A percentile compares a stretch with the other conserved stretches of the same genome.
phyloP scores from a whole-genome alignment of 2,797 vertebrate species.

The Acrossocheilus fasciatus region DNA sequence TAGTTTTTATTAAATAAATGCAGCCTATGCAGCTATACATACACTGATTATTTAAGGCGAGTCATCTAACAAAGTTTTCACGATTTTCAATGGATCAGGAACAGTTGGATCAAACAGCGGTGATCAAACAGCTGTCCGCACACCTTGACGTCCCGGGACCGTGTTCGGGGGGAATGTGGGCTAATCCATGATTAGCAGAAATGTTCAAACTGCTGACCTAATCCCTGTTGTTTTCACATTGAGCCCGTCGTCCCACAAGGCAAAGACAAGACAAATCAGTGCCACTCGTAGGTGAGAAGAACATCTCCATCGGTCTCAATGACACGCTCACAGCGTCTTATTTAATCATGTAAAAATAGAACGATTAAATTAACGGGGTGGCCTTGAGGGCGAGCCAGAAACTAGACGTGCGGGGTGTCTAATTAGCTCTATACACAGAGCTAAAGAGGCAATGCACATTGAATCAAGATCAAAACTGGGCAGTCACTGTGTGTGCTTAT shows the following conservation, averaged over 20 bases:
- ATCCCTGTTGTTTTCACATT: conserved; percentile 76
- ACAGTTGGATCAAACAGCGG: conserved; percentile 62
- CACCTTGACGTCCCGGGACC: conserved; percentile 63
- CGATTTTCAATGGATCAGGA: background rate
- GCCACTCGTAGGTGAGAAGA: conserved; percentile 49
- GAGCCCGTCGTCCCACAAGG: conserved; percentile 13
- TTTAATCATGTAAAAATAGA: background rate
- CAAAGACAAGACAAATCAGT: conserved; percentile 16
- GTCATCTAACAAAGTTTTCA: background rate
- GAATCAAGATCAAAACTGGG: conserved; percentile 12
- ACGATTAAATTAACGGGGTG: conserved; percentile 1
- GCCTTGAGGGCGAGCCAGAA: background rate
- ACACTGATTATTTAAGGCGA: background rate
- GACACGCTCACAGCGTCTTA: background rate
- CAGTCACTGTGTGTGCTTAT: background rate
- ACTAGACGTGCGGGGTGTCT: background rate
- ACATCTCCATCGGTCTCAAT: background rate
- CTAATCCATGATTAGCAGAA: conserved; percentile 75
- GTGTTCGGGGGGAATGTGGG: conserved; percentile 67
- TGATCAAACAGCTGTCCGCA: conserved; percentile 26
- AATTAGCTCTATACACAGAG: conserved; percentile 16
- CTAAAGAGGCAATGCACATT: background rate
- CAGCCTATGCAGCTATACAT: background rate
- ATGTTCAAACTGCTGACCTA: conserved; percentile 64
- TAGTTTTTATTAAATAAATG: background rate